phyloP scores from a whole-genome alignment of 2,797 vertebrate species.

The Schizopygopsis pylzovi region DNA sequence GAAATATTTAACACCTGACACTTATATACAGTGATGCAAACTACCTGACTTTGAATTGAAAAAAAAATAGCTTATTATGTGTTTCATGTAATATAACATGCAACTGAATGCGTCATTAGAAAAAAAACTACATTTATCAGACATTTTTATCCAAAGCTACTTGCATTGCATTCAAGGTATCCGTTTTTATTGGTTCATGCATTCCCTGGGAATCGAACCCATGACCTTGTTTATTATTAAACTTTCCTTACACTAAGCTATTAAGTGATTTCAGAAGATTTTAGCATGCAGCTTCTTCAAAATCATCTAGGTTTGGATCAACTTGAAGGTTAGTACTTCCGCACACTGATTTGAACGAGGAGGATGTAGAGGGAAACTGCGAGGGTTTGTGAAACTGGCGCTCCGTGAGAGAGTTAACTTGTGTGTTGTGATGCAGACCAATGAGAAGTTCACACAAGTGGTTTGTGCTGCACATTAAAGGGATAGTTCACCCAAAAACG shows the following conservation, averaged over 20 bases:
- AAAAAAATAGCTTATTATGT: neutral
- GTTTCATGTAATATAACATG: neutral
- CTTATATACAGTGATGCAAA: too few species aligned
- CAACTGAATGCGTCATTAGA: neutral
- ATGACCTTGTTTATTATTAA: neutral
- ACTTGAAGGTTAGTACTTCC: neutral
- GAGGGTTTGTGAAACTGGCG: neutral
- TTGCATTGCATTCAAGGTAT: neutral
- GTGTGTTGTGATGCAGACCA: neutral
- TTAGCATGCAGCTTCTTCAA: neutral
- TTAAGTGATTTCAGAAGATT: neutral
- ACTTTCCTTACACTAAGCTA: neutral
- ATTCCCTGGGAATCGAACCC: neutral
- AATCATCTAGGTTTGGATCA: neutral
- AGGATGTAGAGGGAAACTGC: neutral
- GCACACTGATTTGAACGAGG: neutral
- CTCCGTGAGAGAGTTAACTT: neutral
- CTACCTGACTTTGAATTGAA: neutral
- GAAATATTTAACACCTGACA: neutral
- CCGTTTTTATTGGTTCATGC: neutral
- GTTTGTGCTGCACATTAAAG: neutral
- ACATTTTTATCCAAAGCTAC: neutral
- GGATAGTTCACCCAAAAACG: neutral
- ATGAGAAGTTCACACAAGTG: neutral
- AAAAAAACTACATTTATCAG: neutral